Conservation (phyloP, 1,140 invertebrate species). For the Saccostrea echinata region DNA sequence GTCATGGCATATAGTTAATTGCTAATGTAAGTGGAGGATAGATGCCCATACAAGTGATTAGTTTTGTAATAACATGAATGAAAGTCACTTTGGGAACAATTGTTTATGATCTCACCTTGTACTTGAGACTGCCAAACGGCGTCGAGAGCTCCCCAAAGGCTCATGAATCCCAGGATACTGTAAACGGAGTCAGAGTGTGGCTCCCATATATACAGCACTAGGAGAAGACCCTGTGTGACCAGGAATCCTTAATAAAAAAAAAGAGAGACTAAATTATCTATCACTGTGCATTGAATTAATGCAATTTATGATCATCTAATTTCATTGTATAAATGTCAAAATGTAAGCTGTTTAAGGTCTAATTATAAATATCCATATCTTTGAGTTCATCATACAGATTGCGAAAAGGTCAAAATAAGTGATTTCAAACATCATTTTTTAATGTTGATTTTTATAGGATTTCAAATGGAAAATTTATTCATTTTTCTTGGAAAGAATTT, state of each 20-base stretch:
- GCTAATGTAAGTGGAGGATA: neutral
- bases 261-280: neutral
- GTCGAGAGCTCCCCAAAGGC: conserved; percentile 64
- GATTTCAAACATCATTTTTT: too few species aligned
- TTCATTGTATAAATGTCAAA: too few species aligned
- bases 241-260: conserved; percentile 59
- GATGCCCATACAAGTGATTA: neutral
- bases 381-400: too few species aligned
- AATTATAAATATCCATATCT: too few species aligned
- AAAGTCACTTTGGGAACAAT: neutral
- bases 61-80: neutral
- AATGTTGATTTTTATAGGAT: too few species aligned
- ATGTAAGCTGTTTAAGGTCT: too few species aligned
- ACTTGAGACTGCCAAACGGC: conserved; percentile 68
- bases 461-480: too few species aligned
- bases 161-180: conserved; percentile 63
- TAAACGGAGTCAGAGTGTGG: conserved; percentile 57
- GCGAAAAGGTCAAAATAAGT: too few species aligned
- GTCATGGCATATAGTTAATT: neutral
- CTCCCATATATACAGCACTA: conserved; percentile 63
- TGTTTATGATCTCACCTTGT: conserved; percentile 56
- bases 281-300: neutral
- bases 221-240: conserved; percentile 61
- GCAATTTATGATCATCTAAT: too few species aligned
- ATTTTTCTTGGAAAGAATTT: too few species aligned